Conservation (phyloP, 1,140 invertebrate species). For the Manduca sexta region DNA sequence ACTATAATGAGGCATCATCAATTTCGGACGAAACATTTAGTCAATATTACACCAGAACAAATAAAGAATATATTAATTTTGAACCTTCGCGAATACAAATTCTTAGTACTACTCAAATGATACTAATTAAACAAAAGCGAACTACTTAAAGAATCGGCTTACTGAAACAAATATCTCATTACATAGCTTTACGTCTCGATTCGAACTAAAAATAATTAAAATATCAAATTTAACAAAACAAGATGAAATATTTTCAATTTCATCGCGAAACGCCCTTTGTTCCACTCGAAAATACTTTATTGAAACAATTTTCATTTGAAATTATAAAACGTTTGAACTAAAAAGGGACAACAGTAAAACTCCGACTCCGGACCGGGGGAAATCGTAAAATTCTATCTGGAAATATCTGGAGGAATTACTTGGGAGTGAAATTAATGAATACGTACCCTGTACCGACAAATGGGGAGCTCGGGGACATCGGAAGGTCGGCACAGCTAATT, state of each 20-base stretch:
- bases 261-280: neutral
- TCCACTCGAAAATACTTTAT: constrained; percentile 6
- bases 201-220: constrained; percentile 2
- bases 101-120: neutral
- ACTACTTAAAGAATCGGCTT: no score
- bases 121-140: neutral
- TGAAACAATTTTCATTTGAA: constrained; percentile 8
- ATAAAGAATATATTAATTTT: no score
- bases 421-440: constrained; percentile 14
- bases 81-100: no score
- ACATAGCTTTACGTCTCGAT: no score
- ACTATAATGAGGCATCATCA: no score
- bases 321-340: constrained; percentile 12
- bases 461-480: constrained; percentile 2
- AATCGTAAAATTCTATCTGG: constrained; percentile 11
- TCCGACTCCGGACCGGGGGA: neutral
- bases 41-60: no score
- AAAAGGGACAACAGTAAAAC: constrained; percentile 13
- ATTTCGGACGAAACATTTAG: no score
- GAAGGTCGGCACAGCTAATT: constrained; percentile 13
- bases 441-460: neutral
- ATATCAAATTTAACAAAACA: neutral
- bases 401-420: constrained; percentile 13
- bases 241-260: neutral
- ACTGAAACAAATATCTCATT: no score